Conservation (phyloP, 2,888 invertebrate species). For the Ectemnius lituratus region DNA sequence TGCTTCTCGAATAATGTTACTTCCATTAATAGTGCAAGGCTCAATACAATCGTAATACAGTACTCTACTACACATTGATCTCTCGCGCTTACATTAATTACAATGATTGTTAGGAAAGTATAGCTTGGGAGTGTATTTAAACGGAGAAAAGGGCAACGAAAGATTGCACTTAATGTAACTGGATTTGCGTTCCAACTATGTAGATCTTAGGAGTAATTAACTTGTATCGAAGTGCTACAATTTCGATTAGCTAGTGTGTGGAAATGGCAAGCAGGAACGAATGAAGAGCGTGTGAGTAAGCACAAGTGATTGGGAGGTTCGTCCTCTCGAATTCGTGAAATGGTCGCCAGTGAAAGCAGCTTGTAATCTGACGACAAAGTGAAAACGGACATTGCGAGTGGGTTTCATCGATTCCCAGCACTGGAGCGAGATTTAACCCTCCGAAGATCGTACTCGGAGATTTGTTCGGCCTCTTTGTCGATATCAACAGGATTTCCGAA, state of each 20-base stretch:
- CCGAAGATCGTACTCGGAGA: conserved; percentile 44
- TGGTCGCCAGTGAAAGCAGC: conserved; percentile 39
- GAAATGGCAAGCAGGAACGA: neutral
- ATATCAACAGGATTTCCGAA: conserved; percentile 37
- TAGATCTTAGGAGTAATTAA: too few species aligned
- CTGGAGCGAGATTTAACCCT: conserved; percentile 46
- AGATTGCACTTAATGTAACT: too few species aligned
- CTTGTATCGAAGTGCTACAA: too few species aligned
- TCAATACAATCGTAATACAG: too few species aligned
- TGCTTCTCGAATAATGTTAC: too few species aligned
- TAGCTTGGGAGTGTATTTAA: too few species aligned
- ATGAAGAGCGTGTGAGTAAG: neutral
- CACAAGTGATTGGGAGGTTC: conserved; percentile 2
- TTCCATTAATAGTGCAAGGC: too few species aligned
- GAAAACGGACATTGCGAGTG: conserved; percentile 62
- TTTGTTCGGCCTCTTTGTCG: conserved; percentile 35
- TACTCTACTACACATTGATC: too few species aligned
- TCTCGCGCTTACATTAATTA: too few species aligned
- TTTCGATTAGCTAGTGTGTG: neutral
- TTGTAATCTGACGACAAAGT: conserved; percentile 62
- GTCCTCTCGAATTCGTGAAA: conserved; percentile 34
- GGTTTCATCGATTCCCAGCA: conserved; percentile 42
- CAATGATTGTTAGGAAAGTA: too few species aligned
- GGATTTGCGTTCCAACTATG: too few species aligned
- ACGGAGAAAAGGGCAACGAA: too few species aligned